phyloP scores from a whole-genome alignment of 2,797 vertebrate species.

The Avahi laniger region DNA sequence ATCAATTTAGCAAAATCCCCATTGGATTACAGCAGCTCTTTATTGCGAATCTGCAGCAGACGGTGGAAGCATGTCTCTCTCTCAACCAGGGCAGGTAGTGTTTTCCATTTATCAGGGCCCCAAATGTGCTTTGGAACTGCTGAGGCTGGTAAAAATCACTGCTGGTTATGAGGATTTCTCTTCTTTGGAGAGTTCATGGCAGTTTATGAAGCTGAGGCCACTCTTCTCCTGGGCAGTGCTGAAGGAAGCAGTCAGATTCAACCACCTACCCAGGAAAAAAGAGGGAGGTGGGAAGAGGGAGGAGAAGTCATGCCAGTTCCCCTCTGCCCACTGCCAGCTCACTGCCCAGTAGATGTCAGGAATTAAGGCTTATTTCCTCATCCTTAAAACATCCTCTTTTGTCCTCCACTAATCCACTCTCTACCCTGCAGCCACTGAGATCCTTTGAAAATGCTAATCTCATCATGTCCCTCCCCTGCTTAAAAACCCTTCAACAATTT shows the following conservation, averaged over 20 bases:
- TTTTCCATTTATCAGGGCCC: not conserved
- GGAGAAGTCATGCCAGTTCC: not conserved
- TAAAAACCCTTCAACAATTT: not conserved
- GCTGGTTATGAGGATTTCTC: not conserved
- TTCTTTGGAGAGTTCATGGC: not conserved
- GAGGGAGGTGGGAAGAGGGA: rapidly evolving
- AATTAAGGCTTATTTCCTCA: not conserved
- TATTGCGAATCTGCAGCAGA: not conserved
- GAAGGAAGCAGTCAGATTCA: not conserved
- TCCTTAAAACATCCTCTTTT: not conserved
- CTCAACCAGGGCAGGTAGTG: not conserved
- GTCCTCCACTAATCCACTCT: not conserved
- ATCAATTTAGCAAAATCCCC: not conserved
- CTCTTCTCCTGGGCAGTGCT: not conserved
- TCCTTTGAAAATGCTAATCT: not conserved
- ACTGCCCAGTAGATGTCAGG: not conserved
- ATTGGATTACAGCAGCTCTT: not conserved
- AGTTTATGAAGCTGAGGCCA: not conserved
- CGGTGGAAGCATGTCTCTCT: not conserved
- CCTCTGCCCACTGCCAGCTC: rapidly evolving
- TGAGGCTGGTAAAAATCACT: not conserved
- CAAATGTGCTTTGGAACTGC: not conserved
- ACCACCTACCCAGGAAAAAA: not conserved
- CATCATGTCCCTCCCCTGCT: not conserved
- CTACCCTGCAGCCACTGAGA: not conserved